Evolutionary conservation across 2,888 invertebrate genomes (phyloP).

Genomic region (Andrena hattorfiana): DNA sequence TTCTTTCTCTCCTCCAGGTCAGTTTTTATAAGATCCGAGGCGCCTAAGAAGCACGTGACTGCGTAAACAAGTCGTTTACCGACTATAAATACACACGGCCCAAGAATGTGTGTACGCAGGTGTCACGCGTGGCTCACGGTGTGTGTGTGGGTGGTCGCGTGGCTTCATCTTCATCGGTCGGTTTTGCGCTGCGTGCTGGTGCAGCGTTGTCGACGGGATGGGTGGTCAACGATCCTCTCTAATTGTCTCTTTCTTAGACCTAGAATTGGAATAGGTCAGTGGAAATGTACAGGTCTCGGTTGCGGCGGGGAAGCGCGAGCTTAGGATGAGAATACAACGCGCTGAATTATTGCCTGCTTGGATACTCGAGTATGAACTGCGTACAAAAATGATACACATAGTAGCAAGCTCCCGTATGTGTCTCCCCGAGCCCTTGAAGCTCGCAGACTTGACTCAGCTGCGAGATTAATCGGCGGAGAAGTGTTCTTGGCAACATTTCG

Average conservation of each 20-base stretch:
- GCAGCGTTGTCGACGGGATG: not conserved
- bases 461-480: no score
- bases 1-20: conserved; percentile 8
- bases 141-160: conserved; percentile 26
- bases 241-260: no score
- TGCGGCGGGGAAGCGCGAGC: no score
- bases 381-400: no score
- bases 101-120: conserved; percentile 46
- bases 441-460: no score
- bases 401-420: no score
- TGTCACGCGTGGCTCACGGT: conserved; percentile 24
- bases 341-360: no score
- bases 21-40: conserved; percentile 9
- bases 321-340: no score
- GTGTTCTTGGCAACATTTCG: no score
- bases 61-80: conserved; percentile 73
- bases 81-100: conserved; percentile 68
- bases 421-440: no score
- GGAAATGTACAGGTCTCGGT: not conserved
- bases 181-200: not conserved
- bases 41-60: conserved; percentile 54
- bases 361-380: no score
- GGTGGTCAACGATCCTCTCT: not conserved
- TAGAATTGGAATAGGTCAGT: conserved; percentile 7
- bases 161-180: not conserved